Evolutionary conservation across 2,797 vertebrate genomes (phyloP).

Genomic region (Falco novaeseelandiae): DNA sequence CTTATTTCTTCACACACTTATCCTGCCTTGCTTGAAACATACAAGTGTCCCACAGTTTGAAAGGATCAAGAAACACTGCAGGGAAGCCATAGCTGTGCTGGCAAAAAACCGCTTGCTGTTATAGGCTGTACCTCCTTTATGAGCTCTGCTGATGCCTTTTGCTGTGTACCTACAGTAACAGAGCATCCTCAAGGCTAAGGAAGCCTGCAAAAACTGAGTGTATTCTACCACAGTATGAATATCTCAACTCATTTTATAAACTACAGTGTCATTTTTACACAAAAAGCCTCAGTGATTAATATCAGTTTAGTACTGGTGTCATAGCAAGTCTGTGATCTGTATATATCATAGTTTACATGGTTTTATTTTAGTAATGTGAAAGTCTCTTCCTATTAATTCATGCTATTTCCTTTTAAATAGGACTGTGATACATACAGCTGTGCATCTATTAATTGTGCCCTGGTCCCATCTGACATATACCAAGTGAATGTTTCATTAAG

Average conservation of each 20-base stretch:
- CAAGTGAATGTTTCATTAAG: conserved; percentile 89
- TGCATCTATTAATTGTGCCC: conserved; percentile 80
- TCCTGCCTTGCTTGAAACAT: background rate
- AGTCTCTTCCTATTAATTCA: background rate
- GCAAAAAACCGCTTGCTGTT: background rate
- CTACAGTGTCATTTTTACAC: background rate
- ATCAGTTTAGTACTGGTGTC: background rate
- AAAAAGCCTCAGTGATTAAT: background rate
- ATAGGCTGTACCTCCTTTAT: background rate
- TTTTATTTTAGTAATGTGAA: background rate
- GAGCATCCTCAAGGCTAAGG: background rate
- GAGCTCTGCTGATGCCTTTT: background rate
- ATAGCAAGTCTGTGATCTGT: background rate
- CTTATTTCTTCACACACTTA: background rate
- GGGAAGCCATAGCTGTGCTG: background rate
- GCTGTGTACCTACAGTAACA: background rate
- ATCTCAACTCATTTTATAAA: background rate
- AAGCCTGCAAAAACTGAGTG: background rate
- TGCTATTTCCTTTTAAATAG: conserved; percentile 70
- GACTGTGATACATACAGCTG: conserved; percentile 81
- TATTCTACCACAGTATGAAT: background rate
- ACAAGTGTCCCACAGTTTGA: background rate
- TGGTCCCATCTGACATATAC: conserved; percentile 77
- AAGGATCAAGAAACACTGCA: background rate
- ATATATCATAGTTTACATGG: background rate